phyloP scores from a whole-genome alignment of 1,140 invertebrate species.

The Saccostrea echinata region DNA sequence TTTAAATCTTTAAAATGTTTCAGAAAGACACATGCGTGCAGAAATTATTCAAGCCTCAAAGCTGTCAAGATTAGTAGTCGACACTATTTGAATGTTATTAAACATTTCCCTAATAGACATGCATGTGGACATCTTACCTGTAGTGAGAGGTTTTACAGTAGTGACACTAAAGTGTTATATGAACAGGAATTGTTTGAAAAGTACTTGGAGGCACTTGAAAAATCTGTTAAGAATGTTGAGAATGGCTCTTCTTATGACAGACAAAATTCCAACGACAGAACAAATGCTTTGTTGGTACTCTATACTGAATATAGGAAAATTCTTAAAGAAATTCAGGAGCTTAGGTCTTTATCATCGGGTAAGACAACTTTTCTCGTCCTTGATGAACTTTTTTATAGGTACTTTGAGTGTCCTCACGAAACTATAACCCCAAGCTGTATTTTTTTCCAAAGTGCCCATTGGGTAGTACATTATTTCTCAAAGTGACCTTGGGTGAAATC shows the following conservation, averaged over 20 bases:
- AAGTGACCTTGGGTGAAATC: no score
- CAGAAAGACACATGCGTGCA: neutral
- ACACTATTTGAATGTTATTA: neutral
- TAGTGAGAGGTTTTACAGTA: neutral
- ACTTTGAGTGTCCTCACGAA: no score
- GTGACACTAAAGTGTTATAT: neutral
- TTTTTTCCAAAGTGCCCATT: no score
- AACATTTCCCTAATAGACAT: neutral
- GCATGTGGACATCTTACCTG: neutral
- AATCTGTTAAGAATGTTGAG: neutral
- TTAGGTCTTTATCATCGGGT: neutral
- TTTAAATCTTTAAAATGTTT: neutral
- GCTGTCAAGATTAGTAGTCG: neutral
- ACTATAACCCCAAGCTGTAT: no score
- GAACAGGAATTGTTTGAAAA: neutral
- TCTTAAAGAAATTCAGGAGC: neutral
- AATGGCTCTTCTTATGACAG: neutral
- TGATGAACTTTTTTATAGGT: neutral
- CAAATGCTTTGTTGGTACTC: neutral
- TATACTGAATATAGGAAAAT: neutral
- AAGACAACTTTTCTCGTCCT: neutral
- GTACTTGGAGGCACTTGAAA: constrained; percentile 7
- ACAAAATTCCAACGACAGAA: neutral
- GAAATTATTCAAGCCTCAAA: neutral
- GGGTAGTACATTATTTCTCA: no score